Evolutionary conservation across 2,888 invertebrate species (phyloP).

Genomic region (Ceratothoa steindachneri): DNA sequence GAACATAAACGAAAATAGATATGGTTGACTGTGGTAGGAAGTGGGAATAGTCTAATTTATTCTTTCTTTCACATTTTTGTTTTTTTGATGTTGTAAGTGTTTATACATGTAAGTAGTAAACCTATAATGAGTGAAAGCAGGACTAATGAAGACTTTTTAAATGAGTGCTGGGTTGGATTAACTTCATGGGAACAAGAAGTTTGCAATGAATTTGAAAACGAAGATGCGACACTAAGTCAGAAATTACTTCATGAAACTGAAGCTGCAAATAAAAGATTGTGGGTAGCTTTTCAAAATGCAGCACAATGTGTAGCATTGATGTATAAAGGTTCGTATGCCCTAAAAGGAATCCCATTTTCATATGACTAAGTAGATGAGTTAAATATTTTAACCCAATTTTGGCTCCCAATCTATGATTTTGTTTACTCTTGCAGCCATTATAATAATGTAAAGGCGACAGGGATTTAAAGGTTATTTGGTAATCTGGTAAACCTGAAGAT

Average conservation of each 20-base stretch:
- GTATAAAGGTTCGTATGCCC: conserved; percentile 36
- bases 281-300: conserved; percentile 38
- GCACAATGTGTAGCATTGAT: conserved; percentile 45
- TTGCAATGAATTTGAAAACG: conserved; percentile 30
- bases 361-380: too few species aligned
- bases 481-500: too few species aligned
- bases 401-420: too few species aligned
- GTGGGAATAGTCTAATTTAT: not conserved
- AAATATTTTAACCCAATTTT: too few species aligned
- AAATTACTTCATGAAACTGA: conserved; percentile 29
- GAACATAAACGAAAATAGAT: not conserved
- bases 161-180: conserved; percentile 34
- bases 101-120: not conserved
- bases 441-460: too few species aligned
- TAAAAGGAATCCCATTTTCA: not conserved
- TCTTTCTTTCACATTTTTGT: not conserved
- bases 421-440: too few species aligned
- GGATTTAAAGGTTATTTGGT: too few species aligned
- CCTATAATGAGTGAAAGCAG: conserved; percentile 42
- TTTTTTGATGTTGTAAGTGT: not conserved
- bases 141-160: conserved; percentile 34
- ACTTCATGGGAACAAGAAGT: conserved; percentile 44
- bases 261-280: conserved; percentile 36
- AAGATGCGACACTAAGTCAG: conserved; percentile 21
- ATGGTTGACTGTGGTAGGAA: conserved; percentile 6